Evolutionary conservation across 2,113 vertebrate genomes (phyloP), one percentile per base, ranked within the genome.

Genomic region (Saguinus midas): DNA sequence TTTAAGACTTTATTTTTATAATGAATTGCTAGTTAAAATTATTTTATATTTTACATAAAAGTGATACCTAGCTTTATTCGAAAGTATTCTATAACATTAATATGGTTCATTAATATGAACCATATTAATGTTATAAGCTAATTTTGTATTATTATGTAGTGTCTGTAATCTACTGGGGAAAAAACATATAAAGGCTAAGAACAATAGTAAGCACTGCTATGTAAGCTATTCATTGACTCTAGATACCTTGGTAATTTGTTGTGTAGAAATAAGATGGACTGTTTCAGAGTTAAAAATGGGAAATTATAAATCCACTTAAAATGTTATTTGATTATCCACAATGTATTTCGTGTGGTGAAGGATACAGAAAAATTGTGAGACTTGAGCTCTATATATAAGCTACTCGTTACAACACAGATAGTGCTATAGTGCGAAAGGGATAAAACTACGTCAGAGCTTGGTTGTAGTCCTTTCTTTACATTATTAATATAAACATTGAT

Each of bases 1-100:
- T 95, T 87, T 87, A 90, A 87, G 52, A 66, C 90, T 96, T 97
- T 82, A 29, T 87, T 87, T 96, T 97, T 82, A 29, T 87, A 93
- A 86, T 82, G 37, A 93, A 66, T 81, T 94, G 52, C 10, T 85
- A 76, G 48, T 91, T 88, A 96, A 96, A 90, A 52, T 68, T 58
- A 70, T 88, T 84, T 73, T 90, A 25, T 58, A n/a, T 91, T 93
- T 97, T 88, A 52, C 3, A 0, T 93, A 86, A 85, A 91, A 48
- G 48, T 94, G 84, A 79, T 23, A 83, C 9, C 29, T 90, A 70
- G 29, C 70, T 87, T 90, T 94, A 9, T 73, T 91, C 82, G 27
- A 88, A 75, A 64, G 48, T 92, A 21, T 97, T 87, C 90, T 91
- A 32, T 73, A 75, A 25, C 13, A 52, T 80, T 85, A 61, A 68